Evolutionary conservation across 2,113 vertebrate genomes (phyloP), one percentile per base, ranked within the genome.

Genomic region (Callospermophilus lateralis): DNA sequence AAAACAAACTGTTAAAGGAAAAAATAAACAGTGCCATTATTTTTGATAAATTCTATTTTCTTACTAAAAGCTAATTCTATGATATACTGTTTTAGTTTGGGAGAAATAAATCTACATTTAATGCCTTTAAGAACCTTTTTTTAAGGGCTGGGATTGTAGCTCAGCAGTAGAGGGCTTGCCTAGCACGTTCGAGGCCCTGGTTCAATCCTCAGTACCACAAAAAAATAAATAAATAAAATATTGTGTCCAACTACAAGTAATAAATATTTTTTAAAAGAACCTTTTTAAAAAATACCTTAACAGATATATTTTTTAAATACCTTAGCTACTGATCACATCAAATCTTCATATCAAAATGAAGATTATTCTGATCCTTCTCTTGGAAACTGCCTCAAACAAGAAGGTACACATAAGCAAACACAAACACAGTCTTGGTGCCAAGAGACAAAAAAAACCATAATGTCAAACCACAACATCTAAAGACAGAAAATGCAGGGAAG

Each of bases 31-130:
- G 55, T 45, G 76, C 20, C 68, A 96, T 84, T 81, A 86, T 86
- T 95, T 45, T 73, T 94, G 51, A 93, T 42, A 89, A 92, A 90
- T 68, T 81, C 15, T 70, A 84, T 84, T 79, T 93, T 86, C 90
- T 78, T 76, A 95, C 90, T 74, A 77, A 95, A 89, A 83, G 55
- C 83, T 68, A 76, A 28, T 61, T 89, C n/a, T 67, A 92, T 76
- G 92, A 77, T 78, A 68, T 32, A 67, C 78, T 78, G 22, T 17
- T 86, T 93, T 83, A 81, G 51, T 53, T 67, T 55, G 86, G 63
- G 65, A n/a, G 37, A 84, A 84, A 86, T 77, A 88, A 76, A 89
- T 83, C 74, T 94, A 48, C 17, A 90, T 65, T 90, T n/a, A 92
- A 85, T 61, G 39, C 37, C 45, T 94, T 80, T 58, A 92, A 72